Evolutionary conservation across 2,113 vertebrate genomes (phyloP), one percentile per base, ranked within the genome.

Genomic region (Psilopogon haemacephalus): DNA sequence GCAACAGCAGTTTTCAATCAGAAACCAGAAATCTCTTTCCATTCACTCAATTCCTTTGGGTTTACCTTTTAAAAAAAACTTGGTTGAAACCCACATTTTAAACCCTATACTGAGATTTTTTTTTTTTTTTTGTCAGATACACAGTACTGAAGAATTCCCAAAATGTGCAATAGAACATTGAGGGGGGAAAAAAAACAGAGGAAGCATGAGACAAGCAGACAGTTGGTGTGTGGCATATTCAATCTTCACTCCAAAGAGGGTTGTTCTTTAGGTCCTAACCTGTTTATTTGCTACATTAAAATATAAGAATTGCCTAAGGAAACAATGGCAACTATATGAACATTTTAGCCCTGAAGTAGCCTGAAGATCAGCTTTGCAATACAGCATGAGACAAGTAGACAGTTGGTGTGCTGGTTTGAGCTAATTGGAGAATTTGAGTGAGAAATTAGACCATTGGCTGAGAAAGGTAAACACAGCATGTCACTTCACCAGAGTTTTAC

Each of bases 31-130:
- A 79, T 91, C 26, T 88, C 3, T 59, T 84, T 90, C 37, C 55
- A 9, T 35, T 96, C 54, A 44, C 17, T 63, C 12, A 68, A 11
- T 82, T 76, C 86, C 73, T 94, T 88, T 85, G 90, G 24, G 56
- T 35, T 70, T 93, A 93, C 80, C 48, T 95, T 95, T 96, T n/a
- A n/a, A 64, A 50, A 86, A 95, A 88, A 80, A 76, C 78, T 37
- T 94, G 2, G 5, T 84, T 79, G 76, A 77, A 60, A 96, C 94
- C 13, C n/a, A 67, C 46, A 62, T 74, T 88, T 93, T 81, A 78
- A 94, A 54, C 12, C 38, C 18, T 78, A 9, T 35, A 72, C 58
- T 40, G 42, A 69, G 24, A 32, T 19, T 27, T 4, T 4, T 4
- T 78, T 62, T 76, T 88, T 68, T 71, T 83, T 77, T 88, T 68